Percentiles rank a stretch among this genome's conserved stretches.
phyloP scores from a whole-genome alignment of 2,888 invertebrate species.

The Synanthedon vespiformis region DNA sequence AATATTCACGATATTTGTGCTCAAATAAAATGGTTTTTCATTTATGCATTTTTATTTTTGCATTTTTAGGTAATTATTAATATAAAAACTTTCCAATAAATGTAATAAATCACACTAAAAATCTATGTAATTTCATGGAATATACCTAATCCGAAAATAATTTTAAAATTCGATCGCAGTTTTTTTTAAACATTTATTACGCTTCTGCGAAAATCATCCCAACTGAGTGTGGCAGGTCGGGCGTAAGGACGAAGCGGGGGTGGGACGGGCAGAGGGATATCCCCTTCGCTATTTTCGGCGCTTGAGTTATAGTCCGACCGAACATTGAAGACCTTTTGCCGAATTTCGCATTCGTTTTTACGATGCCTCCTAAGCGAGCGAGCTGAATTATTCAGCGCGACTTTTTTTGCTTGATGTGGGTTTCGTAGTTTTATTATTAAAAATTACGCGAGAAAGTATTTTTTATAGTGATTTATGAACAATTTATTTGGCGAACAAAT shows the following conservation, averaged over 20 bases:
- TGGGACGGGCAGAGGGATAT: constrained; percentile 19
- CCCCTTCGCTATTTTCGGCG: constrained; percentile 62
- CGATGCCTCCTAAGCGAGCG: constrained; percentile 50
- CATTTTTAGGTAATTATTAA: too few species aligned
- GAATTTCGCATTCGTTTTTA: constrained; percentile 63
- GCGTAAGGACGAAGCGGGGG: constrained; percentile 16
- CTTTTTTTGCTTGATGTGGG: constrained; percentile 38
- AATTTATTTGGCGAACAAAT: too few species aligned
- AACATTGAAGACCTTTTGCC: constrained; percentile 66
- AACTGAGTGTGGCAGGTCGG: constrained; percentile 37
- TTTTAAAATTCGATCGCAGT: too few species aligned
- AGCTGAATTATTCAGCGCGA: constrained; percentile 57
- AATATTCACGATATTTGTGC: too few species aligned
- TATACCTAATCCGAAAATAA: too few species aligned
- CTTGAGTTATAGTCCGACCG: constrained; percentile 64
- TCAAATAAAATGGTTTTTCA: too few species aligned
- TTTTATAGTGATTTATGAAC: too few species aligned
- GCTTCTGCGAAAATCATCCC: constrained; percentile 49
- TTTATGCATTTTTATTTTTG: too few species aligned
- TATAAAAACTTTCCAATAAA: too few species aligned
- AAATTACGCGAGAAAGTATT: constrained; percentile 13
- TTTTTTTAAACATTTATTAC: constrained; percentile 37
- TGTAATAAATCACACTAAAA: too few species aligned
- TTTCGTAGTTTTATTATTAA: constrained; percentile 24
- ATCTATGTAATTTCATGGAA: too few species aligned